Base-by-base conservation (phyloP, 2,113 vertebrate species). In the Lophius piscatorius region DNA sequence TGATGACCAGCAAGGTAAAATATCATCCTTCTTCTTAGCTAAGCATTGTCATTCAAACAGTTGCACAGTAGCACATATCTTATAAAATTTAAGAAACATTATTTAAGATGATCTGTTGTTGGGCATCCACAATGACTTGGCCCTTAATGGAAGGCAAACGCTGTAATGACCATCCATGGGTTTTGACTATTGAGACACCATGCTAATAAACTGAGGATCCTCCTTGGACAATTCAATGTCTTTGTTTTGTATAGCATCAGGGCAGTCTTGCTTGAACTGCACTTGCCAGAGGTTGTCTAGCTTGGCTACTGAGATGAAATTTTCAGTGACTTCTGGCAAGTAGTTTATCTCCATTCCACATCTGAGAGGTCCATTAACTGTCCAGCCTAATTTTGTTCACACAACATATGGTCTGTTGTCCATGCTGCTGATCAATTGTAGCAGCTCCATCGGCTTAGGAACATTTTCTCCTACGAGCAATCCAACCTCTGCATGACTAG, bases 1-100 rank as follows among this genome's bases (percentile, higher is more conserved):
- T 5, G 57, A 88, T 24, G 63, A 34, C 8, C 49, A 89, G 47
- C 68, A 86, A 70, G 74, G 58, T 84, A 90, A 49, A 20, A n/a
- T 3, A 42, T 14, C 1, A 2, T 47, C n/a, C 21, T 40, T 23
- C 0, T 7, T 17, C 22, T 39, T 9, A 29, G 21, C 24, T 28
- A 18, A 38, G n/a, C n/a, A n/a, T n/a, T n/a, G n/a, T n/a, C n/a
- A n/a, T n/a, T n/a, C n/a, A n/a, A n/a, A n/a, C n/a, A n/a, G n/a
- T n/a, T n/a, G n/a, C n/a, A n/a, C n/a, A n/a, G n/a, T n/a, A n/a
- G n/a, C n/a, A n/a, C n/a, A n/a, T n/a, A n/a, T n/a, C n/a, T n/a
- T n/a, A n/a, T n/a, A n/a, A n/a, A n/a, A n/a, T n/a, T n/a, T n/a
- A n/a, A n/a, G n/a, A n/a, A n/a, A n/a, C n/a, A n/a, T n/a, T n/a